Evolutionary conservation across 2,888 invertebrate species (phyloP).

Genomic region (Apamea anceps): DNA sequence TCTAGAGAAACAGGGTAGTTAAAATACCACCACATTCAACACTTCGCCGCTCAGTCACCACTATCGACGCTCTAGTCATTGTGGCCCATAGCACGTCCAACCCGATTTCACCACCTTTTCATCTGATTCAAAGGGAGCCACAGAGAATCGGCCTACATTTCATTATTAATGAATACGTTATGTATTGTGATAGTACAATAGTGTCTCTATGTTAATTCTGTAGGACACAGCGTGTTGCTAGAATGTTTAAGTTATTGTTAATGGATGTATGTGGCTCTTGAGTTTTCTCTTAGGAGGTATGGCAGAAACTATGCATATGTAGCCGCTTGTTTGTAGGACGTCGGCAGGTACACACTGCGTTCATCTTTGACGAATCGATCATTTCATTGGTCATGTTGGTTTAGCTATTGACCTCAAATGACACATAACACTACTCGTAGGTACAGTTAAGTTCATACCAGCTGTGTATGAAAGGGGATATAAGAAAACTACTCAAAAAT

Average conservation of each 20-base stretch:
- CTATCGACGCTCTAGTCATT: conserved; percentile 41
- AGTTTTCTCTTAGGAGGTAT: conserved; percentile 37
- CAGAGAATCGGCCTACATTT: conserved; percentile 66
- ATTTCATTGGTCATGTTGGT: not conserved
- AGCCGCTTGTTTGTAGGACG: not conserved
- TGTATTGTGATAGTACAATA: conserved; percentile 59
- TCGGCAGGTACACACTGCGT: not conserved
- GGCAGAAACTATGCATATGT: not conserved
- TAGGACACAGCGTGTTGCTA: conserved; percentile 49
- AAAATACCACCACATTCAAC: conserved; percentile 16
- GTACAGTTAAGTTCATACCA: not conserved
- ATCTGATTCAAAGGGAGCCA: conserved; percentile 66
- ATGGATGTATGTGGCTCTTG: conserved; percentile 47
- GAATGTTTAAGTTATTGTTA: conserved; percentile 48
- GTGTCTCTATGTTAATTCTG: conserved; percentile 61
- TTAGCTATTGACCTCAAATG: conserved; percentile 11
- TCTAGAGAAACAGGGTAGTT: not conserved
- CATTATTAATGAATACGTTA: conserved; percentile 66
- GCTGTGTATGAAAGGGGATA: not conserved
- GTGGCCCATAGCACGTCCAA: conserved; percentile 65
- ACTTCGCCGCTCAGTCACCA: not conserved
- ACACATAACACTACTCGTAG: not conserved
- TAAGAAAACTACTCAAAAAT: not conserved
- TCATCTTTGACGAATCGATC: conserved; percentile 24
- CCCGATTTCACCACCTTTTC: conserved; percentile 72